A percentile compares a stretch with the other conserved stretches of the same genome.
These are phyloP conservation scores for Eilema caniola DNA, from an alignment of 2,888 invertebrate genomes.

Conservation along the genomic window DNA sequence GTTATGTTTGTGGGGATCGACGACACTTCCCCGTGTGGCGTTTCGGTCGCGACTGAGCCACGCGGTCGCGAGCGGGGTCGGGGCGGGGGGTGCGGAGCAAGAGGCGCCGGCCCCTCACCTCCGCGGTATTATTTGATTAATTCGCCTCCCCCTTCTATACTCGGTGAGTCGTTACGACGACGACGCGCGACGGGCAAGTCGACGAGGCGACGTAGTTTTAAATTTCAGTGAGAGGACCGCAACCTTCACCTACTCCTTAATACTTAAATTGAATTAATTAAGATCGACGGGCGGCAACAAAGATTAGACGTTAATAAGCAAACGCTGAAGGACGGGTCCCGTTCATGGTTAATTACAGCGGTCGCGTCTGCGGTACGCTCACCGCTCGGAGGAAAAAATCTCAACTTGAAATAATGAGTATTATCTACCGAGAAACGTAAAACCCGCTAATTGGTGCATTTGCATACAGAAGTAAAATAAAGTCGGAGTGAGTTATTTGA, in stretches of 20 bases:
- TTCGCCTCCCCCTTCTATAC: constrained; percentile 87
- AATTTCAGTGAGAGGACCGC: constrained; percentile 82
- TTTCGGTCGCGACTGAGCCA: constrained; percentile 84
- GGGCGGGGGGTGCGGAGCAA: constrained; percentile 56
- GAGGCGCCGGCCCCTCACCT: constrained; percentile 72
- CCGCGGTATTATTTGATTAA: constrained; percentile 87
- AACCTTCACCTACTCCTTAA: constrained; percentile 85
- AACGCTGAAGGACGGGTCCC: constrained; percentile 77
- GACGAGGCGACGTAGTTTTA: constrained; percentile 82
- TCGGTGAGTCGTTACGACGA: constrained; percentile 84
- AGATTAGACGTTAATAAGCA: constrained; percentile 85
- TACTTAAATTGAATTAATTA: constrained; percentile 85
- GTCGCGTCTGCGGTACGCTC: constrained; percentile 64
- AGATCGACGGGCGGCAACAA: constrained; percentile 76
- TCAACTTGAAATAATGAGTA: constrained; percentile 81
- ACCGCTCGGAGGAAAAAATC: constrained; percentile 71
- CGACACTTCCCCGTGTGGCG: constrained; percentile 83
- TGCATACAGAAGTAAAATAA: constrained; percentile 83
- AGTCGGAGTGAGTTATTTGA: constrained; percentile 79
- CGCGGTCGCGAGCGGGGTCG: constrained; percentile 75
- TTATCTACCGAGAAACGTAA: constrained; percentile 79
- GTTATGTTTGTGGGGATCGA: constrained; percentile 75
- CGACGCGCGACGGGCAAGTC: constrained; percentile 28
- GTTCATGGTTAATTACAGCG: constrained; percentile 79
- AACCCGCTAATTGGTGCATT: constrained; percentile 84